These are phyloP conservation scores for Threskiornis aethiopicus DNA, from an alignment of 2,797 vertebrate species.

Conservation along the genomic window DNA sequence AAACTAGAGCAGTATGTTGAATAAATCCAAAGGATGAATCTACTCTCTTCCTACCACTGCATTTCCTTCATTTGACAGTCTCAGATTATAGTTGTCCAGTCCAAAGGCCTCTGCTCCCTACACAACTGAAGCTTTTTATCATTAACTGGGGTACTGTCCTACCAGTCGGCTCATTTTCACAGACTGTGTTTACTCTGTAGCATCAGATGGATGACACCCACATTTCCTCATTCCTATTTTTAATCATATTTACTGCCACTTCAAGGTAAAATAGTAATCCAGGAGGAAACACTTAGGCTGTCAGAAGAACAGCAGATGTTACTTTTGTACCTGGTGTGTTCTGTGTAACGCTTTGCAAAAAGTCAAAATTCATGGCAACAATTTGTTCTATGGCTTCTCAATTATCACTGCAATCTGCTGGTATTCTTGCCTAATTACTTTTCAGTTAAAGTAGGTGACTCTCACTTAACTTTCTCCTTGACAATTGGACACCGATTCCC, in stretches of 20 bases:
- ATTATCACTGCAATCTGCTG: neutral
- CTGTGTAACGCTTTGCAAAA: neutral
- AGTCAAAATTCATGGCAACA: neutral
- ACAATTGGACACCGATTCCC: neutral
- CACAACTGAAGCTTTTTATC: neutral
- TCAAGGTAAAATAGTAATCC: slow-evolving; percentile 35
- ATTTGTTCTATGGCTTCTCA: neutral
- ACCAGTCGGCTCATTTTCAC: neutral
- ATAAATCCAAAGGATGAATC: neutral
- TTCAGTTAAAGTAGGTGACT: neutral
- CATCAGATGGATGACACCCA: slow-evolving; percentile 41
- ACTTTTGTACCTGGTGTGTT: neutral
- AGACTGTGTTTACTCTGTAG: slow-evolving; percentile 29
- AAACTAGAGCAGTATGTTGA: neutral
- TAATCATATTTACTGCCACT: slow-evolving; percentile 18
- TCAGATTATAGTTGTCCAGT: neutral
- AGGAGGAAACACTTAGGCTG: neutral
- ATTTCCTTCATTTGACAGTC: neutral
- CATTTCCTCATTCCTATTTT: slow-evolving; percentile 29
- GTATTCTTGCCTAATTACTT: neutral
- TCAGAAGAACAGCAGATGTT: neutral
- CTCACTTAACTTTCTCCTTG: neutral
- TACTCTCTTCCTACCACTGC: neutral
- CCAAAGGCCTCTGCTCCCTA: neutral
- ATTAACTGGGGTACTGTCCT: neutral